Conservation (phyloP, 2,888 invertebrate genomes). For the Frankliniella fusca region DNA sequence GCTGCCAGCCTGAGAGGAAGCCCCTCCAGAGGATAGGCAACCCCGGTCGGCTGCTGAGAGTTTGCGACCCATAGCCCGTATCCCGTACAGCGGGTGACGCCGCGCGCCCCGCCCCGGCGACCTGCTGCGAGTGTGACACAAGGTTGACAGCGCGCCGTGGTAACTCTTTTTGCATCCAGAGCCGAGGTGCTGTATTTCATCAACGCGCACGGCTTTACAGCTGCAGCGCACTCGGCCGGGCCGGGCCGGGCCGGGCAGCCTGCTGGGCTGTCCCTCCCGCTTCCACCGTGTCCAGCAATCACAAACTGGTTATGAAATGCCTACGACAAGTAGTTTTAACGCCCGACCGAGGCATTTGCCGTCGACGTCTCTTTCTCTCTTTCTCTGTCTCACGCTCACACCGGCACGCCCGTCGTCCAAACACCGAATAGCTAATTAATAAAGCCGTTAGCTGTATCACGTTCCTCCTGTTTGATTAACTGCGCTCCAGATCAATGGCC, state of each 20-base stretch:
- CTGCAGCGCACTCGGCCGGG: neutral
- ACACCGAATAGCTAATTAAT: neutral
- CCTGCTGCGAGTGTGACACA: neutral
- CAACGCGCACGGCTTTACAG: neutral
- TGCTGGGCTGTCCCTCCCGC: neutral
- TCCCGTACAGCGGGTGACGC: too few relatives aligned
- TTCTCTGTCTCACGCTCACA: neutral
- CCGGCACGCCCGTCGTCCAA: neutral
- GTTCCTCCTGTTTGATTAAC: neutral
- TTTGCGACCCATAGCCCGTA: too few relatives aligned
- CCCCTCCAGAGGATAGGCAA: too few relatives aligned
- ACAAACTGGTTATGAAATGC: neutral
- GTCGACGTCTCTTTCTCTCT: neutral
- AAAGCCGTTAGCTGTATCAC: neutral
- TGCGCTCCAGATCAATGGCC: slow-evolving; percentile 13
- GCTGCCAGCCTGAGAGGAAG: too few relatives aligned
- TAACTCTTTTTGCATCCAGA: neutral
- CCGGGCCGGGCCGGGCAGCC: too few relatives aligned
- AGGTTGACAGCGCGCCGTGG: neutral
- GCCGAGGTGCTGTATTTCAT: neutral
- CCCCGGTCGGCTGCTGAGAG: too few relatives aligned
- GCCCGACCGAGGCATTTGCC: neutral
- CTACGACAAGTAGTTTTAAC: slow-evolving; percentile 6
- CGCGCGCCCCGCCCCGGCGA: neutral
- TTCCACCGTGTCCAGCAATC: neutral